Evolutionary conservation across 2,113 vertebrate species (phyloP), one percentile per base, ranked within the genome.

Genomic region (Stomatorhinus ivindoensis): DNA sequence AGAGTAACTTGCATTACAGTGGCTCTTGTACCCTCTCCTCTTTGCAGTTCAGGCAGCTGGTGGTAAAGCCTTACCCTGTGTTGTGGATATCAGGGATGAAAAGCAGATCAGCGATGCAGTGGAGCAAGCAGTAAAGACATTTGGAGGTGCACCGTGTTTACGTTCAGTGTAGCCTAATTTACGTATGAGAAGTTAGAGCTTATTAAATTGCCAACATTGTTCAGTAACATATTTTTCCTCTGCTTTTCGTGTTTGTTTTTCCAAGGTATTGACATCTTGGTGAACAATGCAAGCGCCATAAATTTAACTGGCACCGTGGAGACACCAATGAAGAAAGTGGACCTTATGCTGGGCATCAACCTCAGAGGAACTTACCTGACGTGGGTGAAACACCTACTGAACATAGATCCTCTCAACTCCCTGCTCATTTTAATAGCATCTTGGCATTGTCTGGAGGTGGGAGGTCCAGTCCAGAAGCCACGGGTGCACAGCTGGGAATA

Each of bases 271-370:
- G 98, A 99, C 95, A 96, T 99, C 92, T 94, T 99, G 95, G 97
- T 99, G 93, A 99, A 99, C 94, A 99, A 99, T 76, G 98, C 98
- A 83, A 99, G 98, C 87, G 98, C 98, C 90, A 99, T 99, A 93
- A 98, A 93, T 90, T 95, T 99, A 94, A 99, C 97, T 0, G 98
- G 97, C 90, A 99, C 98, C 1, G 90, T 99, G 93, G 97, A 98
- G 88, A 99, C 98, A 1, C 92, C 97, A 13, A 97, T 95, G 1
- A 99, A 99, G 95, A 99, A 96, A 91, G 96, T 99, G 42, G 98
- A 99, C 93, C 97, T 99, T 88, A 99, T 99, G 98, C 95, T 99
- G 94, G 97, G 93, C 1, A 95, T 99, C 92, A 99, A 99, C 91
- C 96, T 98, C 69, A 96, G 98, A 92, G 98, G 98, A 92, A 99